phyloP scores from a whole-genome alignment of 1,140 invertebrate species.

The Heliconius eleuchia region DNA sequence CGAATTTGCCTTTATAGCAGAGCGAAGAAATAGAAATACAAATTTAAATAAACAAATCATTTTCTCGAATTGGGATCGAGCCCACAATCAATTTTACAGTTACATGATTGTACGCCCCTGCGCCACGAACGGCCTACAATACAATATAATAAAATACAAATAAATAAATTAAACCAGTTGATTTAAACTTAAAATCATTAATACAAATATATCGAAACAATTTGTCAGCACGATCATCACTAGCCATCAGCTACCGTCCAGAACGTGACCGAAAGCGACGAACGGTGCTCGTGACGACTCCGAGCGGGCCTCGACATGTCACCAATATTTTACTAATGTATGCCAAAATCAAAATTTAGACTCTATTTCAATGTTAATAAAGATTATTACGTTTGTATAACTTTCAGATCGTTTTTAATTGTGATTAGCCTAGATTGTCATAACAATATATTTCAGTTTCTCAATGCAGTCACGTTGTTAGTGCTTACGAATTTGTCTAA shows the following conservation, averaged over 20 bases:
- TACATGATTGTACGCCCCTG: no score
- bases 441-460: background rate
- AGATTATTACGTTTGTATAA: background rate
- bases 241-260: constrained; percentile 60
- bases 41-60: no score
- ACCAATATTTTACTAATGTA: constrained; percentile 19
- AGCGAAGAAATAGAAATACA: no score
- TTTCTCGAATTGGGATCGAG: no score
- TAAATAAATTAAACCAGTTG: background rate
- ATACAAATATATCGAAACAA: constrained; percentile 33
- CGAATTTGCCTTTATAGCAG: no score
- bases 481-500: background rate
- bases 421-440: background rate
- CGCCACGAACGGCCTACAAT: no score
- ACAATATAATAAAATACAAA: background rate
- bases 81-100: no score
- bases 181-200: background rate
- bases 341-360: constrained; percentile 1
- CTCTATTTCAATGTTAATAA: background rate
- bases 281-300: constrained; percentile 70
- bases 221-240: constrained; percentile 44
- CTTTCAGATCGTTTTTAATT: background rate
- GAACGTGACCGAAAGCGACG: constrained; percentile 71
- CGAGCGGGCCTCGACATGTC: constrained; percentile 56
- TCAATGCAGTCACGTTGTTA: background rate